Percentiles rank a stretch among this genome's conserved stretches.
These are phyloP conservation scores for Thymelicus lineola DNA, from an alignment of 2,888 invertebrate species.

Conservation along the genomic window DNA sequence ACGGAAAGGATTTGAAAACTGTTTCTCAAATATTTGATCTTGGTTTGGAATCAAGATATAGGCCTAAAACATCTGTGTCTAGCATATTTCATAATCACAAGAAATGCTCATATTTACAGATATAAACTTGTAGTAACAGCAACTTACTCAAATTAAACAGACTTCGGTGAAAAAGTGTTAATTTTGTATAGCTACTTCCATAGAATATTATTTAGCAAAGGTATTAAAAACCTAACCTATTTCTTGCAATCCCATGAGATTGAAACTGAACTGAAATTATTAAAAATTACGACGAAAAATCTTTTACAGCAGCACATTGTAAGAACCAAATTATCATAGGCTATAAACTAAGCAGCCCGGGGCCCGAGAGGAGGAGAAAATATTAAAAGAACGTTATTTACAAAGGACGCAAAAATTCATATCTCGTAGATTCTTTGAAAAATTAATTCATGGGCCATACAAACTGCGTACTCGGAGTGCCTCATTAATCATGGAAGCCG, in stretches of 20 bases:
- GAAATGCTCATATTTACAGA: no score
- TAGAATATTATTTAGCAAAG: no score
- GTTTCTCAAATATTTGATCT: background rate
- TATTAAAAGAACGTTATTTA: slow-evolving; percentile 25
- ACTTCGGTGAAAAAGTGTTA: no score
- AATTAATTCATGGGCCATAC: slow-evolving; percentile 57
- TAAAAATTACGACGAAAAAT: background rate
- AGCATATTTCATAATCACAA: background rate
- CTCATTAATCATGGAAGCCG: slow-evolving; percentile 57
- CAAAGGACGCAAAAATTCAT: slow-evolving; percentile 29
- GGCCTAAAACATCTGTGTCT: no score
- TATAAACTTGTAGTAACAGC: no score
- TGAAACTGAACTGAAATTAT: background rate
- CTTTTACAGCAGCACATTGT: background rate
- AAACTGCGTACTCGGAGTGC: slow-evolving; percentile 52
- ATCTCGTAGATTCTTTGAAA: slow-evolving; percentile 44
- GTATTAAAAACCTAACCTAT: background rate
- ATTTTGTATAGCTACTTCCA: no score
- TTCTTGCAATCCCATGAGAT: background rate
- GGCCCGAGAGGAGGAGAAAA: slow-evolving; percentile 12
- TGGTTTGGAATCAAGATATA: no score
- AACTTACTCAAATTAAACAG: no score
- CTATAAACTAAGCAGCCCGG: slow-evolving; percentile 14
- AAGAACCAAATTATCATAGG: slow-evolving; percentile 13
- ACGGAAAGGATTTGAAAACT: slow-evolving; percentile 10